phyloP scores from a whole-genome alignment of 2,888 invertebrate species.

The Acleris emargana region DNA sequence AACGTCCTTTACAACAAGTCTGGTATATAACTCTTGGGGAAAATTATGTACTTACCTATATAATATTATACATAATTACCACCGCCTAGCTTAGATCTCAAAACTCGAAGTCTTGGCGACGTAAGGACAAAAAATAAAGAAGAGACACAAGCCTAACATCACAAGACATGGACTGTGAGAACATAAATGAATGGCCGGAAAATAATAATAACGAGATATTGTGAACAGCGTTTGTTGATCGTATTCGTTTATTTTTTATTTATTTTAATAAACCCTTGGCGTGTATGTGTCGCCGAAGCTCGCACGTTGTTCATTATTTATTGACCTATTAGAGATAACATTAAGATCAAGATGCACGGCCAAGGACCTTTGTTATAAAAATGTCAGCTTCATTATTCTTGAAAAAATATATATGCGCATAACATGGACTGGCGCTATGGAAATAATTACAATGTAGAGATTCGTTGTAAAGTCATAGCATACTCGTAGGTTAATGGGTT shows the following conservation, averaged over 20 bases:
- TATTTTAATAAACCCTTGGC: slow-evolving; percentile 77
- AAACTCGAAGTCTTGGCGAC: too few relatives aligned
- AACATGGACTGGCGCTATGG: slow-evolving; percentile 58
- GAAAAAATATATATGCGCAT: slow-evolving; percentile 69
- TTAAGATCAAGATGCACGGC: slow-evolving; percentile 84
- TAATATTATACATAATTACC: too few relatives aligned
- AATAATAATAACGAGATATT: slow-evolving; percentile 66
- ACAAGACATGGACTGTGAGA: slow-evolving; percentile 14
- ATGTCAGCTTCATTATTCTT: slow-evolving; percentile 82
- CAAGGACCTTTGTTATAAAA: slow-evolving; percentile 84
- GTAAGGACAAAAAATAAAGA: too few relatives aligned
- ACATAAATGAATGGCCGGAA: slow-evolving; percentile 26
- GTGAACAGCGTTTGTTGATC: slow-evolving; percentile 59
- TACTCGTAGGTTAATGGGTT: too few relatives aligned
- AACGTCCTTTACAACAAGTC: too few relatives aligned
- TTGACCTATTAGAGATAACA: slow-evolving; percentile 84
- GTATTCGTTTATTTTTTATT: slow-evolving; percentile 65
- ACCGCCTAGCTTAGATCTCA: too few relatives aligned
- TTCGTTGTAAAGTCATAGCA: not conserved
- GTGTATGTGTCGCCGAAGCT: slow-evolving; percentile 80
- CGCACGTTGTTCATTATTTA: slow-evolving; percentile 82
- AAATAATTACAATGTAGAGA: not conserved
- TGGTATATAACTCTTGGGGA: too few relatives aligned
- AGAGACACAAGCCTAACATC: not conserved
- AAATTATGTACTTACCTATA: too few relatives aligned